Conservation (phyloP, 2,888 invertebrate species). For the Strigamia transsilvanica region DNA sequence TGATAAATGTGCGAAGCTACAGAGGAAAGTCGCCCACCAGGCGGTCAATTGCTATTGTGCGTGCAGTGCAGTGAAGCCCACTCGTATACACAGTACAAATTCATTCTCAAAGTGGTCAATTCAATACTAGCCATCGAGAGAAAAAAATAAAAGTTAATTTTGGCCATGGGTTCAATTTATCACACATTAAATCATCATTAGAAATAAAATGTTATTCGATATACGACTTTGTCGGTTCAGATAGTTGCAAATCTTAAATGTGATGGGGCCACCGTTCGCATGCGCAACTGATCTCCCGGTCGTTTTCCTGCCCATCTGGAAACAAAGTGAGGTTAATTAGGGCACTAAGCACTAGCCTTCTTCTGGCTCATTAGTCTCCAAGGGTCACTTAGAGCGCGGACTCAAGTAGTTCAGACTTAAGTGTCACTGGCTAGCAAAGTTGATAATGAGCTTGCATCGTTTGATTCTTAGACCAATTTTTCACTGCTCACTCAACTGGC, state of each 20-base stretch:
- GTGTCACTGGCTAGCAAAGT: conserved; percentile 31
- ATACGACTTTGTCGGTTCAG: neutral
- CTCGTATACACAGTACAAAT: conserved; percentile 32
- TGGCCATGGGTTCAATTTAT: neutral
- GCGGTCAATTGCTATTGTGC: conserved; percentile 35
- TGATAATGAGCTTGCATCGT: conserved; percentile 30
- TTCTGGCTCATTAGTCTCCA: conserved; percentile 38
- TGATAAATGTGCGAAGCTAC: conserved; percentile 31
- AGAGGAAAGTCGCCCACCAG: conserved; percentile 31
- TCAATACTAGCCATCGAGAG: neutral
- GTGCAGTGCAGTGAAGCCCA: conserved; percentile 35
- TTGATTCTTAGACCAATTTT: conserved; percentile 17
- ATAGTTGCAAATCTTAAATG: neutral
- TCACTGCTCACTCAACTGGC: conserved; percentile 12
- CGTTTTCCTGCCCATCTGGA: conserved; percentile 35
- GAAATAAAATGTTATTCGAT: neutral
- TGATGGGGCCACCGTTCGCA: neutral
- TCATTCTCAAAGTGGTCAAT: conserved; percentile 35
- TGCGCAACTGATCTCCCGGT: neutral
- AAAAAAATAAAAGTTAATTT: neutral
- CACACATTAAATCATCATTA: conserved; percentile 4
- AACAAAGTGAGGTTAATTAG: conserved; percentile 35
- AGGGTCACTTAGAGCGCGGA: conserved; percentile 27
- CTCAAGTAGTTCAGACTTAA: conserved; percentile 30
- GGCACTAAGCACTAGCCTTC: conserved; percentile 35